Evolutionary conservation across 2,113 vertebrate species (phyloP).

Genomic region (Cisticola juncidis): DNA sequence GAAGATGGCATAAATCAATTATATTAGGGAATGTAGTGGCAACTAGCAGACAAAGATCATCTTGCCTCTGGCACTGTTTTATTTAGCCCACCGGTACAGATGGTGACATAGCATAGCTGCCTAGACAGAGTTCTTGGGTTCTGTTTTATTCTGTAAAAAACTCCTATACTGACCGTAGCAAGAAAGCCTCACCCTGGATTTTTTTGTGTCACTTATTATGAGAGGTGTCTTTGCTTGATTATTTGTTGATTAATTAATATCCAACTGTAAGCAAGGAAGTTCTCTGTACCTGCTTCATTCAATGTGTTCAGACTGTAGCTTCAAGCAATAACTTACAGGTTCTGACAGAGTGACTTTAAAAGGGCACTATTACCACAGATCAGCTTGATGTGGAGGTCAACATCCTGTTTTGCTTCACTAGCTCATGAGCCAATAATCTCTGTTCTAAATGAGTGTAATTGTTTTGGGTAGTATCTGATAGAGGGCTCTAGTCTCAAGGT

Average conservation of each 20-base stretch:
- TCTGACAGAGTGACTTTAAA: not conserved
- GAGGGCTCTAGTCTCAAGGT: not conserved
- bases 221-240: not conserved
- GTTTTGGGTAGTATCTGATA: not conserved
- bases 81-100: not conserved
- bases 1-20: not conserved
- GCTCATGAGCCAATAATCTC: not conserved
- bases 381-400: not conserved
- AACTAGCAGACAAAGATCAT: not conserved
- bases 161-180: not conserved
- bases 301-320: not conserved
- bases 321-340: not conserved
- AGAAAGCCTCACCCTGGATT: not conserved
- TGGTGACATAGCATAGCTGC: not conserved
- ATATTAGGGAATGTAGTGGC: not conserved
- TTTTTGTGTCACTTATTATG: fast-evolving
- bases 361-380: not conserved
- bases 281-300: not conserved
- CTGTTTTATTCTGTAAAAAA: not conserved
- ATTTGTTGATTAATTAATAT: not conserved
- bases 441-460: not conserved
- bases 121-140: not conserved
- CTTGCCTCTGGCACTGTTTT: not conserved
- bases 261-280: not conserved
- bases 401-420: not conserved